Conservation (phyloP, 2,113 vertebrate species). For the Cercopithecus mona region DNA sequence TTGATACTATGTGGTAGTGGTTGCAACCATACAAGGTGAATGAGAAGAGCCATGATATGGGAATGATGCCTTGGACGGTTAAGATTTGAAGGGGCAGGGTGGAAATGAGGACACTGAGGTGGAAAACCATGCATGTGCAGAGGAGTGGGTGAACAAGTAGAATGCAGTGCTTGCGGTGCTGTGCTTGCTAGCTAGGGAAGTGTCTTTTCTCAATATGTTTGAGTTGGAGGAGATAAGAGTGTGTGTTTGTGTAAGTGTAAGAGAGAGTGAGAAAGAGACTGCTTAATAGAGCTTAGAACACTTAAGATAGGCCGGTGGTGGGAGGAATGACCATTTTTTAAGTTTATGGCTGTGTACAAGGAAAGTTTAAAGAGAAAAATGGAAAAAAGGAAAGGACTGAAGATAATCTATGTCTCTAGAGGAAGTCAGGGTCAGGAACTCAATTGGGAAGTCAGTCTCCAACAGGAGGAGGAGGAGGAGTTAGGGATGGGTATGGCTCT, state of each 20-base stretch:
- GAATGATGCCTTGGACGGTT: neutral
- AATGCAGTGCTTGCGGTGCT: neutral
- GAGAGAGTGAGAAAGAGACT: too few species aligned
- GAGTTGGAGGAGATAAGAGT: neutral
- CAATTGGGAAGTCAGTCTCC: neutral
- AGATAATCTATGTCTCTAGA: fast-evolving
- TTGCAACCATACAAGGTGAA: neutral
- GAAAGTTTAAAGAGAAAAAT: neutral
- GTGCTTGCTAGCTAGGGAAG: neutral
- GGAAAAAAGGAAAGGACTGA: neutral
- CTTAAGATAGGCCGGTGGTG: neutral
- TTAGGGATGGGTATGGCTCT: neutral
- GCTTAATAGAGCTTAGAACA: neutral
- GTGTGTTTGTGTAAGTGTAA: neutral
- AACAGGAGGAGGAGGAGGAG: neutral
- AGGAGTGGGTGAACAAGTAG: neutral
- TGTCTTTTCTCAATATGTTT: neutral
- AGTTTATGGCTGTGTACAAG: neutral
- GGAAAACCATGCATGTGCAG: neutral
- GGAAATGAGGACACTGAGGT: neutral
- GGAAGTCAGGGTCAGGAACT: neutral
- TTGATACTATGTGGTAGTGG: neutral
- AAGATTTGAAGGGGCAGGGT: neutral
- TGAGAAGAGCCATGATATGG: neutral
- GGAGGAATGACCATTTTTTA: neutral